Base-by-base conservation (phyloP, 2,888 invertebrate species). In the Cheilosia vulpina region DNA sequence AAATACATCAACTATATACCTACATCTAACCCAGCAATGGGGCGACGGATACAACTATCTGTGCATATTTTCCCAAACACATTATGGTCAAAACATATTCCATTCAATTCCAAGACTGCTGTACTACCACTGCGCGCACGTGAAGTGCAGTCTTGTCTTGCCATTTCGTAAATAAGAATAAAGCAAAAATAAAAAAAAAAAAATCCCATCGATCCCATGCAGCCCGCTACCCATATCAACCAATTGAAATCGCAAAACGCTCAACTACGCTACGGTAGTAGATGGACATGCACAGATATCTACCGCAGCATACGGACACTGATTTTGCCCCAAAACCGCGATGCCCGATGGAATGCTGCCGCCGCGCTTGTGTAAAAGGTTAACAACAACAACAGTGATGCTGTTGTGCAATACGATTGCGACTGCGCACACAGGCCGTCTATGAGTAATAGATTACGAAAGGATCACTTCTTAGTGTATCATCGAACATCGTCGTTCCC, bases 321-420 rank as follows among this genome's bases (percentile, higher is more conserved):
- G 15, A 45, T n/a, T 19, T 57, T 58, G 57, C 65, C 71, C 66
- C 72, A 73, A 82, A 72, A 72, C 72, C 60, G 43, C 60, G 43
- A 81, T 65, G 27, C 17, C 34, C 65, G 34, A 34, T 77, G 69
- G 65, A 81, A 76, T 58, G 68, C 27, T 77, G 60, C 55, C 52
- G 24, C 66, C 27, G 24, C 62, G 38, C 72, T 52, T 57, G 66
- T 50, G 50, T 66, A 83, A 78, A 83, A 83, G 83, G 83, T 73
- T 73, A 78, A 45, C 71, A 71, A 38, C 63, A 69, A 71, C 69
- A 69, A 53, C 9, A 53, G 24, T 21, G 4, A 15, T 3, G 78
- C 68, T 71, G 60, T 83, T 83, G 83, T 68, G 78, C 68, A 78
- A 83, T 62, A 78, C 57, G 66, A 78, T 77, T 73, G 78, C 66